These are phyloP conservation scores for Serinus canaria DNA, from an alignment of 2,113 vertebrate species.

Conservation along the genomic window DNA sequence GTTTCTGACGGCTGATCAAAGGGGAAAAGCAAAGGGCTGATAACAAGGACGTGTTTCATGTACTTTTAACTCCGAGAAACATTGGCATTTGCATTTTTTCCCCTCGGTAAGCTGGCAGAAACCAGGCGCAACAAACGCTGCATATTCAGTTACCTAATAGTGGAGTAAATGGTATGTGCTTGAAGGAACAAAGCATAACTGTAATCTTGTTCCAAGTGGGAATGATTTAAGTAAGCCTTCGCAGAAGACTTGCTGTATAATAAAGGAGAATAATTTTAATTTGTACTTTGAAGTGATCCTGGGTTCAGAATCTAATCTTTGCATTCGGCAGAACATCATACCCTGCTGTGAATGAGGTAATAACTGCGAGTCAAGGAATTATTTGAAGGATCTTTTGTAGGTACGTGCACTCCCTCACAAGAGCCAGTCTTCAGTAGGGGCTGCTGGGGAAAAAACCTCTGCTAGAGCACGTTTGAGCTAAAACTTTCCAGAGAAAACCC, in stretches of 20 bases:
- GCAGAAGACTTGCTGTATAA: conserved; percentile 66
- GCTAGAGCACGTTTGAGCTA: neutral
- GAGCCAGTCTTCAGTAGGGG: neutral
- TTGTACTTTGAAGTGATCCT: conserved; percentile 73
- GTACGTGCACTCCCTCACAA: neutral
- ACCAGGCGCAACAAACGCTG: conserved; percentile 66
- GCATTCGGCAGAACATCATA: conserved; percentile 30
- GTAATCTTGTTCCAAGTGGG: conserved; percentile 73
- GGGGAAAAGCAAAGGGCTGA: conserved; percentile 82
- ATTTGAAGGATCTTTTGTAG: conserved; percentile 3
- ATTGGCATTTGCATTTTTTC: conserved; percentile 74
- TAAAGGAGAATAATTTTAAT: conserved; percentile 68
- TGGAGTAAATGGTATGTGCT: conserved; percentile 71
- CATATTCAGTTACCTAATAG: conserved; percentile 76
- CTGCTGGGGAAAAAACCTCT: neutral
- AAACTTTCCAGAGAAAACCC: neutral
- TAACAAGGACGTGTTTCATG: conserved; percentile 82
- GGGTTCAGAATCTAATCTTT: conserved; percentile 65
- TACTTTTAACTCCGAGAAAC: conserved; percentile 81
- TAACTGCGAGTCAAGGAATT: conserved; percentile 34
- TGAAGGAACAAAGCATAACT: conserved; percentile 72
- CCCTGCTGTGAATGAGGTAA: conserved; percentile 36
- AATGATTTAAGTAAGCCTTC: conserved; percentile 68
- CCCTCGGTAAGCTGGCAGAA: conserved; percentile 70
- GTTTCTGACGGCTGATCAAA: conserved; percentile 94